Percentiles rank a stretch among this genome's conserved stretches.
Conservation (phyloP, 2,113 vertebrate species). For the Canis aureus region DNA sequence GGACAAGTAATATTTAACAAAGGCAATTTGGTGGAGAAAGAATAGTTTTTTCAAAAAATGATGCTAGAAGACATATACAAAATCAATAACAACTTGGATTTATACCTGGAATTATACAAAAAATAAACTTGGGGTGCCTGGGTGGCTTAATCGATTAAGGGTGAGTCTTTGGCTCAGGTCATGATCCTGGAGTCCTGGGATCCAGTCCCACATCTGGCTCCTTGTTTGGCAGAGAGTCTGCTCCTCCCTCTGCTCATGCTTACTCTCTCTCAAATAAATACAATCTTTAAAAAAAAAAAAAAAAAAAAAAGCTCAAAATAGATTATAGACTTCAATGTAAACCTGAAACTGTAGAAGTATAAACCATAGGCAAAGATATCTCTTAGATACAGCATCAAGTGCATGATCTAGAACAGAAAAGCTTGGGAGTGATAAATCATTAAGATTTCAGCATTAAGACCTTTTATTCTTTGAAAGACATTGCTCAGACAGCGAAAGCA, state of each 20-base stretch:
- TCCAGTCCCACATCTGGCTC: too few species aligned
- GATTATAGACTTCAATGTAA: slow-evolving; percentile 19
- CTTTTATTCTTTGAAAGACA: not conserved
- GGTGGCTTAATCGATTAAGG: too few species aligned
- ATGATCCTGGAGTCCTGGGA: too few species aligned
- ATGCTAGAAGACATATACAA: not conserved
- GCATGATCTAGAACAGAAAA: not conserved
- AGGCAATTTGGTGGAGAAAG: not conserved
- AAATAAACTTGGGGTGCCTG: not conserved
- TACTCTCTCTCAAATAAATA: too few species aligned
- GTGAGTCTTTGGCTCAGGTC: too few species aligned
- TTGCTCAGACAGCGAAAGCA: not conserved
- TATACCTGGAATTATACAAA: not conserved
- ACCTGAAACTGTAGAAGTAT: not conserved
- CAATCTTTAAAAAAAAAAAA: too few species aligned
- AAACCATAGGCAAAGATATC: not conserved
- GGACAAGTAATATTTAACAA: not conserved
- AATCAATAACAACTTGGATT: not conserved
- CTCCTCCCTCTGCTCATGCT: too few species aligned
- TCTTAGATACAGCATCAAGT: not conserved
- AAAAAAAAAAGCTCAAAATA: slow-evolving; percentile 27
- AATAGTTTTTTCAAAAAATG: not conserved
- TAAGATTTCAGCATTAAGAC: not conserved
- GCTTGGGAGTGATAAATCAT: not conserved
- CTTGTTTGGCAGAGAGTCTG: too few species aligned